phyloP scores from a whole-genome alignment of 2,797 vertebrate genomes.

The Smutsia gigantea region DNA sequence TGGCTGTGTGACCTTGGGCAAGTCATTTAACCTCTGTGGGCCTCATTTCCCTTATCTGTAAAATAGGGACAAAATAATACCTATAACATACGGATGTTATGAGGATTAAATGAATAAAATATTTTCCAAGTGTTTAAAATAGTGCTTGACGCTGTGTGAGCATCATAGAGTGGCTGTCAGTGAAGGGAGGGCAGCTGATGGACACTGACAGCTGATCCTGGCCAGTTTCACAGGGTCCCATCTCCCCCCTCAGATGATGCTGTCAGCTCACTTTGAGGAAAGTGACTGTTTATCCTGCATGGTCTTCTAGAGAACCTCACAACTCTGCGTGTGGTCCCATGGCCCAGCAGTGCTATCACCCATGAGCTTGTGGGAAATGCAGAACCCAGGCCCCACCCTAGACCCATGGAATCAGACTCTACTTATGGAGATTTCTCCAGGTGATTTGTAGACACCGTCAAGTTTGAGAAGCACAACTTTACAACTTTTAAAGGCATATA shows the following conservation, averaged over 20 bases:
- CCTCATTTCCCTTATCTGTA: neutral
- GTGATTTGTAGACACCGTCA: neutral
- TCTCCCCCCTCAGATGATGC: neutral
- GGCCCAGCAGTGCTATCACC: neutral
- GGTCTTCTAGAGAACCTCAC: neutral
- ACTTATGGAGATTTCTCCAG: neutral
- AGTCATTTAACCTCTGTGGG: neutral
- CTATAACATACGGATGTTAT: neutral
- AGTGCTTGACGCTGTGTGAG: neutral
- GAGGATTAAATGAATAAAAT: neutral
- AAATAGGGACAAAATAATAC: neutral
- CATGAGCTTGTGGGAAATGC: neutral
- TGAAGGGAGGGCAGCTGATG: neutral
- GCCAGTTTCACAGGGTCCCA: neutral
- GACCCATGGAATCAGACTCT: neutral
- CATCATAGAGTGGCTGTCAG: neutral
- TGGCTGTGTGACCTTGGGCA: neutral
- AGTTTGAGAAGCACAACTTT: neutral
- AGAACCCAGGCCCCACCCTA: neutral
- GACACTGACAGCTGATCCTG: too few relatives aligned
- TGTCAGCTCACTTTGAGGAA: neutral
- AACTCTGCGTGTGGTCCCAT: neutral
- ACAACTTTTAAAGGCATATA: neutral
- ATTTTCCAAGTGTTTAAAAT: neutral
- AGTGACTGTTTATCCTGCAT: neutral